Evolutionary conservation across 2,113 vertebrate genomes (phyloP).

Genomic region (Thamnaconus septentrionalis): DNA sequence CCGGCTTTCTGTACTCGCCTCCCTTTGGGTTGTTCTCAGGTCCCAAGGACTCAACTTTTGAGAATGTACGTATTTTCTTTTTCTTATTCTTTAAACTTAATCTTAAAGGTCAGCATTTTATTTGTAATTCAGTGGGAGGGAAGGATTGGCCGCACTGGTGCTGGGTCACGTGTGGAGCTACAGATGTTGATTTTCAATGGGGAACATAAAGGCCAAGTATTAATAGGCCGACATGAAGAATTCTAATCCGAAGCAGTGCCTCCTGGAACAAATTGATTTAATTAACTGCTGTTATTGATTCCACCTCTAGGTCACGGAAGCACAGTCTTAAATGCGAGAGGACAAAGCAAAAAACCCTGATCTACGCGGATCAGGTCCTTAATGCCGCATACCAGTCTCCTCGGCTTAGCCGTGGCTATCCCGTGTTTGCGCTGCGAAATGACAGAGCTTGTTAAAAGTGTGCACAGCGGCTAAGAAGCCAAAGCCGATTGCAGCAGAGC

Average conservation of each 20-base stretch:
- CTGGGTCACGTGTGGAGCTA: too few species aligned
- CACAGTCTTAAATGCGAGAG: constrained; percentile 1
- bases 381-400: constrained; percentile 35
- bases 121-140: too few species aligned
- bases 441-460: constrained; percentile 59
- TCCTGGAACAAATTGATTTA: not conserved
- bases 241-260: not conserved
- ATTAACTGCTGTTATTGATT: constrained; percentile 9
- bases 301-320: constrained; percentile 9
- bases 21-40: too few species aligned
- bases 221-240: too few species aligned
- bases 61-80: too few species aligned
- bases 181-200: too few species aligned
- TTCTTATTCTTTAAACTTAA: too few species aligned
- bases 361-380: constrained; percentile 27
- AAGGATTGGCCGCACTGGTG: too few species aligned
- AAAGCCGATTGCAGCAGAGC: constrained; percentile 57
- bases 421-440: constrained; percentile 51
- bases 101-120: too few species aligned
- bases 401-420: constrained; percentile 37
- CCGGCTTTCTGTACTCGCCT: too few species aligned
- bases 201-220: too few species aligned
- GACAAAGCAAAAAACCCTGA: constrained; percentile 20
- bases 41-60: too few species aligned
- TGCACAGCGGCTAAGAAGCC: constrained; percentile 46